Evolutionary conservation across 2,113 vertebrate genomes (phyloP).

Genomic region (Uropsilus gracilis): DNA sequence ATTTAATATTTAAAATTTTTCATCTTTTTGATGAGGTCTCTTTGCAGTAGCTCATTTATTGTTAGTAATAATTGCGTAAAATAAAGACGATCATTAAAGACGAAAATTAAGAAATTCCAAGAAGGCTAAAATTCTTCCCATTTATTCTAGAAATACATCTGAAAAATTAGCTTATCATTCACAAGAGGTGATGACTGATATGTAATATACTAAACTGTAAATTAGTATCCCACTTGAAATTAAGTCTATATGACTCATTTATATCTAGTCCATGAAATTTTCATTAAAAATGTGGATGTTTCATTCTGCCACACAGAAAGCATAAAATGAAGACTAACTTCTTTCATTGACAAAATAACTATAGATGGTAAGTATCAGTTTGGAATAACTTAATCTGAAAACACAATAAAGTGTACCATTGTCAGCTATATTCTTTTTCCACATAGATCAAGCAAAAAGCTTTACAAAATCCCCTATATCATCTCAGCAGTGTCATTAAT

Average conservation of each 20-base stretch:
- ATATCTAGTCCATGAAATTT: background rate
- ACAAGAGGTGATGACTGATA: background rate
- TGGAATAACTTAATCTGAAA: background rate
- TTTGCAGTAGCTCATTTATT: background rate
- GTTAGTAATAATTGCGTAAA: background rate
- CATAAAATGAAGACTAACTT: background rate
- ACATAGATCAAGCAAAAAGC: background rate
- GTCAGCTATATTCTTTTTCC: background rate
- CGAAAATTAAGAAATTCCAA: background rate
- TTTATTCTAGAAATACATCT: background rate
- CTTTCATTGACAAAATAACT: background rate
- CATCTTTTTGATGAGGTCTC: background rate
- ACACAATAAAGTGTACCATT: background rate
- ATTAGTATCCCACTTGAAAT: background rate
- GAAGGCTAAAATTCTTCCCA: background rate
- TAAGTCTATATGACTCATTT: background rate
- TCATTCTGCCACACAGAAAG: background rate
- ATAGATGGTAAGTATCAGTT: background rate
- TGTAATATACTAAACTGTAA: background rate
- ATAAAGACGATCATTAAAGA: background rate
- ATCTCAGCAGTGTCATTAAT: background rate
- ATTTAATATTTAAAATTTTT: background rate
- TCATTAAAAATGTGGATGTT: background rate
- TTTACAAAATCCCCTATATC: background rate
- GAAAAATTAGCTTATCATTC: background rate